Evolutionary conservation across 92 coral and sea anemone genomes (phyloP).

Genomic region (Anthopleura xanthogrammica): DNA sequence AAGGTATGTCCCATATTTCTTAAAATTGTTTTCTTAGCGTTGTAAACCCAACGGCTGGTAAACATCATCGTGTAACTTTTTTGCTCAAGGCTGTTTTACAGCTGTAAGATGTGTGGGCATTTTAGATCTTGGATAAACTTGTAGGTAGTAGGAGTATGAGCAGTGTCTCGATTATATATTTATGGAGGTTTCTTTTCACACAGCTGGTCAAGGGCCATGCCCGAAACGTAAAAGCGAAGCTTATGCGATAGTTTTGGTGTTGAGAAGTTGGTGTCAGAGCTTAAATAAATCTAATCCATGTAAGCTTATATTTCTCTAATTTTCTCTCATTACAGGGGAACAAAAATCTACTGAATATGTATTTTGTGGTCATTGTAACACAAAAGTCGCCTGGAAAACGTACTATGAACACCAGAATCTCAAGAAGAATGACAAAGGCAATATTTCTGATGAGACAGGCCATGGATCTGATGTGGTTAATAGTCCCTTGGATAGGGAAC

Average conservation of each 20-base stretch:
- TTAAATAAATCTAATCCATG: not conserved
- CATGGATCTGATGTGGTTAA: not conserved
- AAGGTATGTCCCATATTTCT: constrained; percentile 9
- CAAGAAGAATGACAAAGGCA: not conserved
- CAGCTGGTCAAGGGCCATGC: too few species aligned
- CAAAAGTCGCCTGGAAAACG: constrained; percentile 28
- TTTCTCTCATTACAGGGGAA: not conserved
- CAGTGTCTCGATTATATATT: too few species aligned
- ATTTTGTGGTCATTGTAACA: constrained; percentile 41
- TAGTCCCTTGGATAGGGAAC: not conserved
- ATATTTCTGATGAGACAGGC: constrained; percentile 9
- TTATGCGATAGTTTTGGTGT: not conserved
- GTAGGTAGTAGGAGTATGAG: too few species aligned
- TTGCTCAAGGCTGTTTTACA: not conserved
- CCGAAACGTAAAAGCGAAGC: not conserved
- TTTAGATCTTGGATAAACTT: too few species aligned
- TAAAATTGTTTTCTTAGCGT: not conserved
- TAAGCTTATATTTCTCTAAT: not conserved
- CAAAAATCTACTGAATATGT: constrained; percentile 3
- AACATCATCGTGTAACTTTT: not conserved
- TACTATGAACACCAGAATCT: constrained; percentile 30
- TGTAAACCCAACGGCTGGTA: not conserved
- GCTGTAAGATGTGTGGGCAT: too few species aligned
- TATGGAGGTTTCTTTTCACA: too few species aligned
- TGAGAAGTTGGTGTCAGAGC: not conserved